Conservation (phyloP, 2,113 vertebrate species). For the Dendrocopos noguchii region DNA sequence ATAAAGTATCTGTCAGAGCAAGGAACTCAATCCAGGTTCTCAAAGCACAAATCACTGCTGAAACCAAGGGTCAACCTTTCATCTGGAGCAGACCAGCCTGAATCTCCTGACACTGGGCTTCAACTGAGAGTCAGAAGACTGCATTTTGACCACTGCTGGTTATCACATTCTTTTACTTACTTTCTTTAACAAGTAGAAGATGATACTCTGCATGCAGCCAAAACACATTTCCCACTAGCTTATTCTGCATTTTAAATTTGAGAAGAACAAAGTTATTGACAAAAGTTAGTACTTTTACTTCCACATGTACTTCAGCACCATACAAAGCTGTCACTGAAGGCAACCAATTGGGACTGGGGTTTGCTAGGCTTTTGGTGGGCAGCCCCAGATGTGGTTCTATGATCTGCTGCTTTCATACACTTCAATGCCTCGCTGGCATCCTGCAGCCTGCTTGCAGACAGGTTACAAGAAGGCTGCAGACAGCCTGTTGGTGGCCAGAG, state of each 20-base stretch:
- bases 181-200: background rate
- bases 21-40: background rate
- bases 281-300: background rate
- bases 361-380: background rate
- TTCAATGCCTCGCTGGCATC: background rate
- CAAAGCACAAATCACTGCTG: background rate
- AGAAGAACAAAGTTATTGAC: background rate
- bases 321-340: background rate
- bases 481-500: background rate
- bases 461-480: background rate
- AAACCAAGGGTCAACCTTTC: background rate
- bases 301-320: background rate
- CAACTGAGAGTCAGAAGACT: background rate
- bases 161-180: background rate
- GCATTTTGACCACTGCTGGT: background rate
- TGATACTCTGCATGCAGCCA: background rate
- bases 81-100: background rate
- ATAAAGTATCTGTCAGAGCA: background rate
- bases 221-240: background rate
- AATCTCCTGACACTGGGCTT: background rate
- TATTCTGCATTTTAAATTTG: background rate
- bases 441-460: background rate
- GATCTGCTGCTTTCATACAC: background rate
- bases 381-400: background rate
- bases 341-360: background rate